phyloP scores from a whole-genome alignment of 2,797 vertebrate species.

The Chloroceryle inda region DNA sequence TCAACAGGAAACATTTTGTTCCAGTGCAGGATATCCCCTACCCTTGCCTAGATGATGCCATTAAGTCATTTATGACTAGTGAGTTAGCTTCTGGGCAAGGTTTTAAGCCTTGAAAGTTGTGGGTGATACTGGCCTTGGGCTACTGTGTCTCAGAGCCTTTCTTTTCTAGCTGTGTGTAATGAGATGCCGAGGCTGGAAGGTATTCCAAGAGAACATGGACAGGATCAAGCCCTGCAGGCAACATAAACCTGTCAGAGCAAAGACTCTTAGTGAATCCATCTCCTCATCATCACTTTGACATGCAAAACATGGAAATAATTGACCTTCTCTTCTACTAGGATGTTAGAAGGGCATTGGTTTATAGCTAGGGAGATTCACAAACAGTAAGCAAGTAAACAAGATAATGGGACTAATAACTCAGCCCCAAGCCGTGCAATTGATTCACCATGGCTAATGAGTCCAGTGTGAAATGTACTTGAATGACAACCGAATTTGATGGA shows the following conservation, averaged over 20 bases:
- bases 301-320: neutral
- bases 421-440: constrained; percentile 16
- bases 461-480: neutral
- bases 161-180: neutral
- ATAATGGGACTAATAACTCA: constrained; percentile 40
- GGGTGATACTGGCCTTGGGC: neutral
- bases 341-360: neutral
- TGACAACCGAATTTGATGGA: neutral
- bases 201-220: neutral
- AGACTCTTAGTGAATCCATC: neutral
- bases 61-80: neutral
- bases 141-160: neutral
- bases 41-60: neutral
- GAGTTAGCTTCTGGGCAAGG: neutral
- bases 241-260: neutral
- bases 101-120: neutral
- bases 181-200: neutral
- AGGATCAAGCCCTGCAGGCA: neutral
- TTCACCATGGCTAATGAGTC: constrained; percentile 1
- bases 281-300: neutral
- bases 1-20: neutral
- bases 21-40: neutral
- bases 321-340: neutral
- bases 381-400: constrained; percentile 57
- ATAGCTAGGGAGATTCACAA: neutral